Percentiles rank a stretch among this genome's conserved stretches.
phyloP scores from a whole-genome alignment of 2,113 vertebrate species.

The Fulica atra region DNA sequence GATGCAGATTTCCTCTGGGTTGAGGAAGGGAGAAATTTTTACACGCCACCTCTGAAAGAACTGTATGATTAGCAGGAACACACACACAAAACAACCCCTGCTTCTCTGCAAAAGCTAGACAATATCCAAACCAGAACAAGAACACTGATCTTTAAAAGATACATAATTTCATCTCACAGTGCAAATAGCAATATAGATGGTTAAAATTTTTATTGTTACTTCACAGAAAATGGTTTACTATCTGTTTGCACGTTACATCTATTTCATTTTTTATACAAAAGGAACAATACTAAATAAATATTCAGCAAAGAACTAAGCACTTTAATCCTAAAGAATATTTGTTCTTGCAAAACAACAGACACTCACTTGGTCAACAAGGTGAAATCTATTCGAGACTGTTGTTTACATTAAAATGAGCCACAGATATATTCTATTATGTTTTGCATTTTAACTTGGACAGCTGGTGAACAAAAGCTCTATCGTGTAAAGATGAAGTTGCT shows the following conservation, averaged over 20 bases:
- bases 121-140: neutral
- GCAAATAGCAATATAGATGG: neutral
- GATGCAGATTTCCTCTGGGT: neutral
- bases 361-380: neutral
- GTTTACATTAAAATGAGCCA: neutral
- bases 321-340: neutral
- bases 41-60: neutral
- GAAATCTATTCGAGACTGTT: neutral
- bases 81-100: neutral
- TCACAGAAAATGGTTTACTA: neutral
- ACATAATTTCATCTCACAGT: neutral
- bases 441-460: constrained; percentile 13
- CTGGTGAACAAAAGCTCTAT: neutral
- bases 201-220: neutral
- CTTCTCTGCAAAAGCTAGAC: neutral
- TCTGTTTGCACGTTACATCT: neutral
- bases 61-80: neutral
- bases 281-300: neutral
- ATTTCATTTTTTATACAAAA: neutral
- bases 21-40: neutral
- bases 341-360: neutral
- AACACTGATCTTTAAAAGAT: neutral
- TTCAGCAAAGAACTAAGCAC: neutral
- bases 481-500: neutral
- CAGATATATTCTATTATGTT: neutral